Evolutionary conservation across 2,888 invertebrate genomes (phyloP).

Genomic region (Pandemis cinnamomeana): DNA sequence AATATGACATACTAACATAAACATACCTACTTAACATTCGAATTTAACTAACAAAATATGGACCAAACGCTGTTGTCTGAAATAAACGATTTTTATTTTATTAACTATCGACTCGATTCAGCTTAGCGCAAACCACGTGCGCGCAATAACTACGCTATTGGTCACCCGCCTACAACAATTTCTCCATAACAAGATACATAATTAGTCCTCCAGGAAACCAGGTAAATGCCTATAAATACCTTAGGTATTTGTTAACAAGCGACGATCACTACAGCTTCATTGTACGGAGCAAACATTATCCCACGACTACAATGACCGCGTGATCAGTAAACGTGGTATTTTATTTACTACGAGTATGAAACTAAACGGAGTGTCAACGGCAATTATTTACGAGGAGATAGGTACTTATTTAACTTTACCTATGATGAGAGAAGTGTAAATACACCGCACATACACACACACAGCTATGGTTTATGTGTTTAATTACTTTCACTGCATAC

Average conservation of each 20-base stretch:
- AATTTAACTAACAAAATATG: too few species aligned
- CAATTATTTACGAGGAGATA: neutral
- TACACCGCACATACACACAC: too few species aligned
- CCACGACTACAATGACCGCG: constrained; percentile 56
- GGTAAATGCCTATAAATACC: constrained; percentile 28
- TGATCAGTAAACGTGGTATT: neutral
- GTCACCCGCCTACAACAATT: constrained; percentile 27
- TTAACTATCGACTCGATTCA: too few species aligned
- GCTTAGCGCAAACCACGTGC: constrained; percentile 16
- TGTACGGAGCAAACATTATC: constrained; percentile 51
- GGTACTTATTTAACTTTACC: too few species aligned
- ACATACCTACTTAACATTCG: too few species aligned
- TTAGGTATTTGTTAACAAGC: constrained; percentile 11
- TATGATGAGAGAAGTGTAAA: too few species aligned
- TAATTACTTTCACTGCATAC: too few species aligned
- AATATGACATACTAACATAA: too few species aligned
- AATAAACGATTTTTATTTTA: too few species aligned
- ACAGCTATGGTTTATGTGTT: too few species aligned
- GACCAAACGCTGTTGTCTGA: too few species aligned
- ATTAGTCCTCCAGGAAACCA: constrained; percentile 24
- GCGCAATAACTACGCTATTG: constrained; percentile 10
- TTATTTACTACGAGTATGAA: neutral
- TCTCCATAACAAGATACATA: constrained; percentile 26
- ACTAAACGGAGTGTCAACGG: constrained; percentile 1
- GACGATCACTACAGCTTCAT: constrained; percentile 10